phyloP scores from a whole-genome alignment of 2,797 vertebrate genomes.

The Fringilla coelebs region DNA sequence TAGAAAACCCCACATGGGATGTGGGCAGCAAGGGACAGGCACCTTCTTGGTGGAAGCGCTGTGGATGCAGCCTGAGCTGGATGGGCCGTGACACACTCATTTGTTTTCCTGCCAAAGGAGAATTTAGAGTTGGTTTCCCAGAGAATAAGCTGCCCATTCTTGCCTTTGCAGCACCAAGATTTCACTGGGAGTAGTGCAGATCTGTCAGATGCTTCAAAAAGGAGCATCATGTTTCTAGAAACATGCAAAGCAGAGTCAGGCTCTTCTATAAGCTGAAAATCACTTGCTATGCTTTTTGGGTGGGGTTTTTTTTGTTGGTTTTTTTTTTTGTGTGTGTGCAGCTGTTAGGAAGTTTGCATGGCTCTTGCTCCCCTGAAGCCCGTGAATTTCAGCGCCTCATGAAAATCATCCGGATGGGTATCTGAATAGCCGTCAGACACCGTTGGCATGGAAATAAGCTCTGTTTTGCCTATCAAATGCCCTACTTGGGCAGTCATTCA shows the following conservation, averaged over 20 bases:
- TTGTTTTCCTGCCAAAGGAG: not conserved
- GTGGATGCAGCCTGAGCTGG: not conserved
- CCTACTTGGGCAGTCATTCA: slow-evolving; percentile 43
- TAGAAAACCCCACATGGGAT: not conserved
- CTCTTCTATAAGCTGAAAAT: slow-evolving; percentile 19
- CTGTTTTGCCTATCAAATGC: slow-evolving; percentile 73
- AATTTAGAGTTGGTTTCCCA: not conserved
- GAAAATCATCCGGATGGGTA: slow-evolving; percentile 64
- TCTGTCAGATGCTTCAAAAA: not conserved
- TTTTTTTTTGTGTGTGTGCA: not conserved
- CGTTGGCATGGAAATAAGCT: slow-evolving; percentile 50
- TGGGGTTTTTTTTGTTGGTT: not conserved
- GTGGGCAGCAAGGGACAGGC: not conserved
- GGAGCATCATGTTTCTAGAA: slow-evolving; percentile 1
- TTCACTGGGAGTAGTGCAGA: not conserved
- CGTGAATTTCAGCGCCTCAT: slow-evolving; percentile 61
- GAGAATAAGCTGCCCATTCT: not conserved
- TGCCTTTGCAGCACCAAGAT: not conserved
- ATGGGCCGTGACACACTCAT: not conserved
- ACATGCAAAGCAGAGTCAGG: slow-evolving; percentile 24
- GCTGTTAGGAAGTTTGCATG: slow-evolving; percentile 51
- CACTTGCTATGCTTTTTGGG: not conserved
- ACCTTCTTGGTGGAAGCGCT: not conserved
- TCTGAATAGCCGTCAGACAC: slow-evolving; percentile 68
- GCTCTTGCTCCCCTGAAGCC: slow-evolving; percentile 5